Base-by-base conservation (phyloP, 2,888 invertebrate genomes). In the Diploptera punctata region DNA sequence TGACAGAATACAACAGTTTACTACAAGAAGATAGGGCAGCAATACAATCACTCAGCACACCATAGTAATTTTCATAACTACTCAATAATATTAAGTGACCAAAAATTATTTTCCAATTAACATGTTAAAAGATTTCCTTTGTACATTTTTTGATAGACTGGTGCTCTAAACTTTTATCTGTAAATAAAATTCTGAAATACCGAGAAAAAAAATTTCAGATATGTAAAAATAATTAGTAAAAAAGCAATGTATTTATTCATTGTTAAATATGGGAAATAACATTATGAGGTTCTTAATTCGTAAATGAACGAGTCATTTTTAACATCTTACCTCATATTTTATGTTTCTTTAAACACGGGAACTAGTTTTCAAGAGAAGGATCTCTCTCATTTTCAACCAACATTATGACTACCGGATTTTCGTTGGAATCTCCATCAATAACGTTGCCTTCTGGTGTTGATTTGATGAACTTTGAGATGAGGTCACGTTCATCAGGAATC, bases 81-180 rank as follows among this genome's bases (percentile, higher is more conserved):
- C 29, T 7, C 57, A 29, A n/a, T 16, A 57, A 21, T 24, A 65
- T 29, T 31, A 18, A 24, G 21, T 24, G 33, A 61, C 38, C 61
- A 61, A 61, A 57, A 61, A 31, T 33, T 31, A 33, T 61, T 61
- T 18, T 61, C 38, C 61, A 31, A 24, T 31, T 61, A 33, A 61
- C 13, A 61, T n/a, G 13, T 43, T 24, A n/a, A n/a, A 10, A 67
- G 44, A 44, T 52, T 68, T 52, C 29, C 26, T 68, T 54, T 68
- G 68, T 68, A 68, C 19, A 57, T 54, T 68, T 10, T 54, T 54
- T 68, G 47, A 47, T 52, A 47, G 52, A 5, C 18, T 70, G 70
- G 70, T 71, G 70, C 70, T 71, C 62, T 54, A 19, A 65, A 18
- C 26, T 33, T 70, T 62, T 71, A n/a, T 31, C 38, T 70, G 62